Percentiles rank a stretch among this genome's conserved stretches.
These are phyloP conservation scores for Poecilia velifera DNA, from an alignment of 2,797 vertebrate species.

Conservation along the genomic window DNA sequence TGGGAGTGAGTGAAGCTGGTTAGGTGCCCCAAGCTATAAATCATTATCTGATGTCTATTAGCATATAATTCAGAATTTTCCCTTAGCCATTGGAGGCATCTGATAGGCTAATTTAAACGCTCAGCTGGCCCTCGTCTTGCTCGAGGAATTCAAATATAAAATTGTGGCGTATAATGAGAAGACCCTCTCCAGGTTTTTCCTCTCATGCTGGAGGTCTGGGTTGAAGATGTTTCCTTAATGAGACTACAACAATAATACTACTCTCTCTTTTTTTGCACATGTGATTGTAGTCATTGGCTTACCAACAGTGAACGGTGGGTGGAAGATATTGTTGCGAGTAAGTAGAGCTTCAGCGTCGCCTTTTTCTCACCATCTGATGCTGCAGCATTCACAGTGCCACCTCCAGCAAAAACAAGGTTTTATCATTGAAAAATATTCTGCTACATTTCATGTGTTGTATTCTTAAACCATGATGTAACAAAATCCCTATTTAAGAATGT, in stretches of 20 bases:
- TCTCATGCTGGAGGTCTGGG: slow-evolving; percentile 18
- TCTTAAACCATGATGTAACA: background rate
- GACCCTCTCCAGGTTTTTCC: slow-evolving; percentile 20
- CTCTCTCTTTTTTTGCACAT: background rate
- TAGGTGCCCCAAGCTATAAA: slow-evolving; percentile 58
- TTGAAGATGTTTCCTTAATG: slow-evolving; percentile 27
- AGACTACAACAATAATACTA: slow-evolving; percentile 11
- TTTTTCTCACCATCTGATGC: background rate
- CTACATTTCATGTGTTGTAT: background rate
- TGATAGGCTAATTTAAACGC: slow-evolving; percentile 69
- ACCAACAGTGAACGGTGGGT: background rate
- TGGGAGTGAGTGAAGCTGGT: slow-evolving; percentile 20
- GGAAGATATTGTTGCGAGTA: background rate
- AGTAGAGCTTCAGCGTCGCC: background rate
- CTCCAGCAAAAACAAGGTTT: background rate
- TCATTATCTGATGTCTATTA: slow-evolving; percentile 76
- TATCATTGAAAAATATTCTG: background rate
- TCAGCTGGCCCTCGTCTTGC: slow-evolving; percentile 56
- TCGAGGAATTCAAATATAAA: slow-evolving; percentile 57
- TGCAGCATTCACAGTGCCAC: background rate
- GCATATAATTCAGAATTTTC: slow-evolving; percentile 66
- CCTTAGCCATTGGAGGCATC: slow-evolving; percentile 57
- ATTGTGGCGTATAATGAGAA: slow-evolving; percentile 50
- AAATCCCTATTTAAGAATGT: background rate
- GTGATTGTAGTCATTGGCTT: too few species aligned